Conservation (phyloP, 2,888 invertebrate species). For the Lampropteryx suffumata region DNA sequence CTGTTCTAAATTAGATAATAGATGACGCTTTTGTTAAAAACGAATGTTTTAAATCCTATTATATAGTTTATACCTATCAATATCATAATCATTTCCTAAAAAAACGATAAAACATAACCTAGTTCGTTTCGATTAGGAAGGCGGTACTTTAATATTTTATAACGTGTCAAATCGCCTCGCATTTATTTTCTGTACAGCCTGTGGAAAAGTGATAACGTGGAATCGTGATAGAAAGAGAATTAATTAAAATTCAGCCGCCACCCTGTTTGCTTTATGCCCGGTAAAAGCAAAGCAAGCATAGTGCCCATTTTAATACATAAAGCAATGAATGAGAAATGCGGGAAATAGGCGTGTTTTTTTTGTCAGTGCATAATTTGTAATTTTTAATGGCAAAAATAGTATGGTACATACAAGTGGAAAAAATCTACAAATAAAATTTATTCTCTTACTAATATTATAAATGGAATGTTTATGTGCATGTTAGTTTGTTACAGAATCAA, state of each 20-base stretch:
- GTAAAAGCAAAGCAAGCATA: conserved; percentile 33
- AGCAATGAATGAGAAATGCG: conserved; percentile 14
- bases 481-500: too few species aligned
- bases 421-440: too few species aligned
- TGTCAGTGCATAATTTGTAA: not conserved
- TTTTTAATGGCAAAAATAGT: too few species aligned
- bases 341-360: conserved; percentile 2
- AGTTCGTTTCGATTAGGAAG: conserved; percentile 43
- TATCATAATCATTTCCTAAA: too few species aligned
- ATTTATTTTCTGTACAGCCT: conserved; percentile 72
- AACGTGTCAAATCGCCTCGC: conserved; percentile 67
- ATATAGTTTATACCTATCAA: too few species aligned
- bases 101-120: too few species aligned
- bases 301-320: conserved; percentile 28
- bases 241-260: conserved; percentile 81
- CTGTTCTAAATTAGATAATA: too few species aligned
- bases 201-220: conserved; percentile 72
- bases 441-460: too few species aligned
- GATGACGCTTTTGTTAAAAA: too few species aligned
- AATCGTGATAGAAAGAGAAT: conserved; percentile 80
- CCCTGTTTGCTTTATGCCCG: conserved; percentile 64
- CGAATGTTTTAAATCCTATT: too few species aligned
- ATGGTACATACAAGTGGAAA: too few species aligned
- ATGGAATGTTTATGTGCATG: too few species aligned
- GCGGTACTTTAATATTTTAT: conserved; percentile 47